Conservation (phyloP, 1,140 invertebrate genomes). For the Drosophila lacteicornis region DNA sequence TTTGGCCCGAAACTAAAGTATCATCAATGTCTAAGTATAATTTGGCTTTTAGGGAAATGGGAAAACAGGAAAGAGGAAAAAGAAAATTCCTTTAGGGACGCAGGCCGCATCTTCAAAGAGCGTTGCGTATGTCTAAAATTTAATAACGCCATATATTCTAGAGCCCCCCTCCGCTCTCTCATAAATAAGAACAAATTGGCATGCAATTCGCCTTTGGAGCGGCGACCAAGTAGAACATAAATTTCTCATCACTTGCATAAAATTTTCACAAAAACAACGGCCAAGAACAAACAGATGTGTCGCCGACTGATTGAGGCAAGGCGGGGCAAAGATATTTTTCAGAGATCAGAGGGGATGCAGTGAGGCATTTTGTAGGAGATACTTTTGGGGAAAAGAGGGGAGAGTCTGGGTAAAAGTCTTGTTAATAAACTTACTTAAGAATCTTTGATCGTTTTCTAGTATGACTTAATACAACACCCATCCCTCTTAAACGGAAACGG, state of each 20-base stretch:
- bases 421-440: no score
- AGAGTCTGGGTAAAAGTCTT: no score
- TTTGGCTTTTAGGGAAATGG: background rate
- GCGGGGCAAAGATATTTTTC: background rate
- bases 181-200: conserved; percentile 79
- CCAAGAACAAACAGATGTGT: conserved; percentile 70
- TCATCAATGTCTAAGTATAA: conserved; percentile 5
- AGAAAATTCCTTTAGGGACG: conserved; percentile 7
- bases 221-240: conserved; percentile 68
- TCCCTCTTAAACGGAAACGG: no score
- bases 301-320: conserved; percentile 35
- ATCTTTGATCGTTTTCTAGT: no score
- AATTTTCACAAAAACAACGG: conserved; percentile 75
- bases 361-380: background rate
- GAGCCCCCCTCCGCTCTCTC: conserved; percentile 28
- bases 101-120: conserved; percentile 36
- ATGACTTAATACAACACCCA: no score
- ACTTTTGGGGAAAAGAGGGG: background rate
- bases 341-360: background rate
- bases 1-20: conserved; percentile 35
- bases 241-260: conserved; percentile 80
- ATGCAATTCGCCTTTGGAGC: conserved; percentile 70
- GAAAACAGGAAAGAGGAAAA: background rate
- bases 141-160: conserved; percentile 57
- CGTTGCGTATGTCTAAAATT: conserved; percentile 46